These are phyloP conservation scores for Psittacula echo DNA, from an alignment of 2,797 vertebrate species.

Conservation along the genomic window DNA sequence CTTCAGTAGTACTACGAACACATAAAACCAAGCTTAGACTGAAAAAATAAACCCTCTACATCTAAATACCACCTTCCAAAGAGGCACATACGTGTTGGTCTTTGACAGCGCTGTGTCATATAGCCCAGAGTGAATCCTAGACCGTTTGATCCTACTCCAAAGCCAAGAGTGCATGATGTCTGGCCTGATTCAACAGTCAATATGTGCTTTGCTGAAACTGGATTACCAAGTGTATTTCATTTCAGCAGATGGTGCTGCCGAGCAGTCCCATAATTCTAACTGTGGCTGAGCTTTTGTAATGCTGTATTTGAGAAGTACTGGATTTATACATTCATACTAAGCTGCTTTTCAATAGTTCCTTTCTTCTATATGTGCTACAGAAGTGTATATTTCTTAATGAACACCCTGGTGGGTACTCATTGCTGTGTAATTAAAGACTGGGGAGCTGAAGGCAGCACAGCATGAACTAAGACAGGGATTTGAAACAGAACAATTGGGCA, in stretches of 20 bases:
- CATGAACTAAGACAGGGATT: neutral
- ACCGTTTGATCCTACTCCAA: neutral
- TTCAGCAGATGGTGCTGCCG: conserved; percentile 51
- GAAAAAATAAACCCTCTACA: neutral
- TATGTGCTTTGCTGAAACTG: neutral
- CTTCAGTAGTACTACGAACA: neutral
- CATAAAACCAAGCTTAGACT: neutral
- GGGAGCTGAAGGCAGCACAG: neutral
- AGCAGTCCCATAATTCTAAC: neutral
- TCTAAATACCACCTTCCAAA: neutral
- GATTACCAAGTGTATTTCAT: neutral
- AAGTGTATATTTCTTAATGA: neutral
- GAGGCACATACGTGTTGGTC: neutral
- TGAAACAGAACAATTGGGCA: neutral
- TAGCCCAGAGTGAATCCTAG: neutral
- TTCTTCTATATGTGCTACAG: neutral
- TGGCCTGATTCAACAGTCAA: neutral
- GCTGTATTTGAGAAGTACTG: neutral
- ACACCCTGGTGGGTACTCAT: accelerated
- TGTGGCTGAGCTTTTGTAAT: neutral
- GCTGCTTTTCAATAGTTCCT: neutral
- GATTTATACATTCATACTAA: neutral
- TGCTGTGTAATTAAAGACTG: neutral
- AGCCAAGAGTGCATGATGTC: neutral
- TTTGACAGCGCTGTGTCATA: neutral